A percentile compares a stretch with the other conserved stretches of the same genome.
These are phyloP conservation scores for Andrena haemorrhoa DNA, from an alignment of 2,888 invertebrate species.

Conservation along the genomic window DNA sequence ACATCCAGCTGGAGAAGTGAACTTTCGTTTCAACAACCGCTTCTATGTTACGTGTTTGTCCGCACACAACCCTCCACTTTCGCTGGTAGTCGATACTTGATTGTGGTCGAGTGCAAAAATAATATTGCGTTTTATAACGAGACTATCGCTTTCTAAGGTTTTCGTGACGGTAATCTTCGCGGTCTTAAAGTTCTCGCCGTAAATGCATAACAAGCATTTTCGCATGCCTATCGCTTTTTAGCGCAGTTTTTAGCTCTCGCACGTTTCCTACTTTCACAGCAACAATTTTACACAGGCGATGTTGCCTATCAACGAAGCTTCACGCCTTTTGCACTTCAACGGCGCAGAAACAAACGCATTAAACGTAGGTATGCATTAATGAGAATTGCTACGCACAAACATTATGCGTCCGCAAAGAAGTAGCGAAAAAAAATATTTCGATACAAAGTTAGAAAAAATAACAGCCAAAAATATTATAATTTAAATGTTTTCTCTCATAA, in stretches of 20 bases:
- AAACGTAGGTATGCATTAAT: too few relatives aligned
- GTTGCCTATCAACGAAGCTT: background rate
- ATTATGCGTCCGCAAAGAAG: too few relatives aligned
- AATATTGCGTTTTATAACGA: background rate
- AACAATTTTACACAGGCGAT: background rate
- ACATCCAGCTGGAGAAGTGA: background rate
- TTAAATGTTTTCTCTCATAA: too few relatives aligned
- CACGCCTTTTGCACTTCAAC: too few relatives aligned
- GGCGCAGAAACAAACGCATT: too few relatives aligned
- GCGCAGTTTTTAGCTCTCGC: conserved; percentile 14
- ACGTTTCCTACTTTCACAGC: conserved; percentile 32
- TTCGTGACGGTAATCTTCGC: background rate
- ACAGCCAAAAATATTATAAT: too few relatives aligned
- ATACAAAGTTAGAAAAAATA: too few relatives aligned
- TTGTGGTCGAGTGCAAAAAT: conserved; percentile 16
- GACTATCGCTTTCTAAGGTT: conserved; percentile 30
- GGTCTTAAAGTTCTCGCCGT: conserved; percentile 9
- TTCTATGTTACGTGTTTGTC: background rate
- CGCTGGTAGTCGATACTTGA: conserved; percentile 4
- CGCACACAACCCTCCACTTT: background rate
- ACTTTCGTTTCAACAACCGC: background rate
- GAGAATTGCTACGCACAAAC: too few relatives aligned
- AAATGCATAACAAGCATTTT: conserved; percentile 26
- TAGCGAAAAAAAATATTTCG: too few relatives aligned
- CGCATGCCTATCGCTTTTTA: conserved; percentile 10